A percentile compares a stretch with the other conserved stretches of the same genome.
Evolutionary conservation across 2,888 invertebrate genomes (phyloP).

Genomic region (Acrocyrtus sp.): DNA sequence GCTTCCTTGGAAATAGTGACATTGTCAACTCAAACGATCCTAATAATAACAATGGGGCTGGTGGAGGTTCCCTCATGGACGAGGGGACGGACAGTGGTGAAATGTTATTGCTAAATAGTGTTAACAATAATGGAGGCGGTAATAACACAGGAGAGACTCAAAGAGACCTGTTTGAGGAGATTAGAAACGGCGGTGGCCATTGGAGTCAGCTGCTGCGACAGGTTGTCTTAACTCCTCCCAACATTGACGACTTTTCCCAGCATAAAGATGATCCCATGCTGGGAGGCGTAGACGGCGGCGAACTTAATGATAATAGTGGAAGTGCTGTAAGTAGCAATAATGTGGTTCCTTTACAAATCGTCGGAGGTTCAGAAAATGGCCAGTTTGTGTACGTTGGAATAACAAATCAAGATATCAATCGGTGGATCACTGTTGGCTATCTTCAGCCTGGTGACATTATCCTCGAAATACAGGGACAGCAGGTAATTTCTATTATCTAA

Average conservation of each 20-base stretch:
- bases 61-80: conserved; percentile 15
- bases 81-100: conserved; percentile 11
- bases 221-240: conserved; percentile 58
- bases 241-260: not conserved
- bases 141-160: conserved; percentile 19
- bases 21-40: conserved; percentile 58
- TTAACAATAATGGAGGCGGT: too few species aligned
- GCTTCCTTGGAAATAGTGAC: not conserved
- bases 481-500: too few species aligned
- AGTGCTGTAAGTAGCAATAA: conserved; percentile 9
- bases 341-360: conserved; percentile 65
- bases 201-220: conserved; percentile 62
- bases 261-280: conserved; percentile 33
- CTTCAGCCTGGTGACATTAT: conserved; percentile 63
- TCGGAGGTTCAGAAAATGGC: conserved; percentile 70
- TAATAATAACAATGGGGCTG: conserved; percentile 54
- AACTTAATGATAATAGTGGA: conserved; percentile 8
- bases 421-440: conserved; percentile 62
- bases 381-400: conserved; percentile 66
- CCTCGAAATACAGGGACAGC: conserved; percentile 62
- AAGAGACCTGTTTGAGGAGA: conserved; percentile 62
- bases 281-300: conserved; percentile 14
- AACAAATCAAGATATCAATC: conserved; percentile 61
- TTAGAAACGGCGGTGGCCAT: conserved; percentile 62
- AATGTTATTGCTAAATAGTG: conserved; percentile 13